Percentiles rank a stretch among this genome's conserved stretches.
These are phyloP conservation scores for Phoxinus phoxinus DNA, from an alignment of 2,113 vertebrate species.

Conservation along the genomic window DNA sequence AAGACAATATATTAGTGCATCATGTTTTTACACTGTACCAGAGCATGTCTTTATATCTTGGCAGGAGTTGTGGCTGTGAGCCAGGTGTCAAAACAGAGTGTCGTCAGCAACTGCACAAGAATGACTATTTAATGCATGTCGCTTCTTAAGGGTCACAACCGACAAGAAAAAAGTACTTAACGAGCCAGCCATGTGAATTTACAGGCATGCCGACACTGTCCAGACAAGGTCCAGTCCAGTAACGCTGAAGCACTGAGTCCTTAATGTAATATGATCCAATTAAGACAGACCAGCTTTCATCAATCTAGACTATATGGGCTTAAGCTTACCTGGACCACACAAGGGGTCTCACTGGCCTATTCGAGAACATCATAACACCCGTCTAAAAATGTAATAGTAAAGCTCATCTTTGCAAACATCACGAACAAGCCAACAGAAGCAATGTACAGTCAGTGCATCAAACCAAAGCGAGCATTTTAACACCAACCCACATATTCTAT, in stretches of 20 bases:
- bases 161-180: conserved; percentile 15
- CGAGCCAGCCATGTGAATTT: background rate
- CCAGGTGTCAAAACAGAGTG: conserved; percentile 7
- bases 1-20: background rate
- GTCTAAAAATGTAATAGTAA: background rate
- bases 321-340: background rate
- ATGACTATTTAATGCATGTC: conserved; percentile 25
- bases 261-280: conserved; percentile 19
- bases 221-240: background rate
- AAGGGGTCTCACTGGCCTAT: background rate
- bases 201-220: conserved; percentile 8
- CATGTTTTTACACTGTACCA: background rate
- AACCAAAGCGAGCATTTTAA: background rate
- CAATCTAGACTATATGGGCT: background rate
- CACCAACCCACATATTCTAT: conserved; percentile 3
- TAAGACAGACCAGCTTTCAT: background rate
- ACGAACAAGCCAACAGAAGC: background rate
- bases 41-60: background rate
- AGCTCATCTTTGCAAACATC: background rate
- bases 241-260: background rate
- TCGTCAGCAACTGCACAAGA: conserved; percentile 23
- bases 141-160: background rate
- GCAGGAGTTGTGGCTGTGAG: background rate
- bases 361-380: background rate
- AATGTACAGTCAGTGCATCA: background rate